Base-by-base conservation (phyloP, 2,797 vertebrate species). In the Pseudotriccus pelzelni region DNA sequence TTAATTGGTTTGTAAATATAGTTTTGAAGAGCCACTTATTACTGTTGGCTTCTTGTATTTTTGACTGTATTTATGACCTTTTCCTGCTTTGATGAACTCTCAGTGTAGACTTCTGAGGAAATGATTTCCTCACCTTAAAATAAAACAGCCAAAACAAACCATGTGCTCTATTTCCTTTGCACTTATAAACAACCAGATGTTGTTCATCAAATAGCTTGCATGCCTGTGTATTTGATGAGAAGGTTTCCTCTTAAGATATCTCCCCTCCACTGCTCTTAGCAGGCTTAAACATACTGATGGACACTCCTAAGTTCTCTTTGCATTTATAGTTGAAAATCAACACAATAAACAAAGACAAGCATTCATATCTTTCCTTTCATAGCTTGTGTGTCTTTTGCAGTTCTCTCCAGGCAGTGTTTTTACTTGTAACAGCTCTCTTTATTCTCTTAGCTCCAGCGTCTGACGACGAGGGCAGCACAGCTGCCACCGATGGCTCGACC, bases 361-460 rank as follows among this genome's bases (percentile, higher is more conserved):
- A 23, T 34, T 52, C 0, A 0, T 44, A 11, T 17, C 52, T 85
- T 68, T 75, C 74, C 64, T 82, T 68, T 47, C 0, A 0, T 55
- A 8, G 55, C 36, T 2, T 12, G 24, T 70, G 25, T 17, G 4
- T 77, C 63, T 93, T 84, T 91, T 96, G 91, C 67, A 46, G 47
- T 93, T 55, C 7, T 80, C 24, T 80, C 95, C 84, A 97, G 95
- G 68, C 97, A 95, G 98, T 98, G 98, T 99, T 97, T 99, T 99
- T 99, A 98, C 98, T 98, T 99, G 98, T 99, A 99, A 99, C 98
- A 99, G 99, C 99, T 98, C 97, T 99, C 97, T 98, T 99, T 98
- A 98, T 99, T 98, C 98, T 99, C 99, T 98, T 98, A 99, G 99
- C 99, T 98, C 99, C 99, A 97, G 99, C 99, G 62, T 99, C 99